A percentile compares a stretch with the other conserved stretches of the same genome.
Evolutionary conservation across 2,113 vertebrate genomes (phyloP).

Genomic region (Chionodraco myersi): DNA sequence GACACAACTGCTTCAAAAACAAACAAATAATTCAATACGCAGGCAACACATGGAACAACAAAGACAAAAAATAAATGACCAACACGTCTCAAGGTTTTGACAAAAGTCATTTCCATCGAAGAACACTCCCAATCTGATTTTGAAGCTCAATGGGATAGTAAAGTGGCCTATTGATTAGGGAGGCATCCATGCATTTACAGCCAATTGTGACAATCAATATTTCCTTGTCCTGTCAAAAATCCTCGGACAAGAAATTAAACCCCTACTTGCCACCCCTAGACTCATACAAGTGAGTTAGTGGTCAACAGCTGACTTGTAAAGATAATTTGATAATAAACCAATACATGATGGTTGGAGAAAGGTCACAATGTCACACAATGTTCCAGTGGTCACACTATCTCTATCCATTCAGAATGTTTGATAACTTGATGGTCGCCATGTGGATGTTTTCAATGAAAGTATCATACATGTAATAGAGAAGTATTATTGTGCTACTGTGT

Average conservation of each 20-base stretch:
- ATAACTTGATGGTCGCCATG: background rate
- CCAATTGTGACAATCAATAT: constrained; percentile 28
- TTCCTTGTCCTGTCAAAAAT: constrained; percentile 23
- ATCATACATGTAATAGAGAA: background rate
- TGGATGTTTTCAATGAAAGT: background rate
- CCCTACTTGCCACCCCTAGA: background rate
- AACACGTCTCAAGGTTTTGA: too few relatives aligned
- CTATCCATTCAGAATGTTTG: background rate
- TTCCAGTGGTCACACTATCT: background rate
- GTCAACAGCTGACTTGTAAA: background rate
- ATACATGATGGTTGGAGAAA: background rate
- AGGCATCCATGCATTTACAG: constrained; percentile 17
- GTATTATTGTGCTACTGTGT: background rate
- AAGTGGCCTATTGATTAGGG: constrained; percentile 46
- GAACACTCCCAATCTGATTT: background rate
- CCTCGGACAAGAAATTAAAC: background rate
- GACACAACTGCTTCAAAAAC: background rate
- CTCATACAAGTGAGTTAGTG: background rate
- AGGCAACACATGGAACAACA: background rate
- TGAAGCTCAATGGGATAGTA: constrained; percentile 22
- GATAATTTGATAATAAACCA: background rate
- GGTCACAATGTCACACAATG: background rate
- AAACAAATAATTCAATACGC: background rate
- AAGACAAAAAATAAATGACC: background rate
- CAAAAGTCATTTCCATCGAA: background rate